Evolutionary conservation across 2,888 invertebrate species (phyloP).

Genomic region (Yponomeuta cagnagella): DNA sequence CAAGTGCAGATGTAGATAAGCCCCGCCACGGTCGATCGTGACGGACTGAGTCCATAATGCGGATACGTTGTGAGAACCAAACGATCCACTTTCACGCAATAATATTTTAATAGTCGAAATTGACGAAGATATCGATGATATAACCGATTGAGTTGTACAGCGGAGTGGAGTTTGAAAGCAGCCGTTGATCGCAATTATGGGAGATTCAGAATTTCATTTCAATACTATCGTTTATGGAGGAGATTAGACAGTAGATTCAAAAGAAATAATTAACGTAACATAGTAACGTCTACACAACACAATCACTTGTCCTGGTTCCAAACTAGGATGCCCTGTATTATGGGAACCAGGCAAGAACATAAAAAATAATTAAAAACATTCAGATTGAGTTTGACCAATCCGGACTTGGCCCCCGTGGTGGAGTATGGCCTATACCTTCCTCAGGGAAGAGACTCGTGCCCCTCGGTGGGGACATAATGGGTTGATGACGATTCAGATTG

Average conservation of each 20-base stretch:
- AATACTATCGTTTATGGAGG: not conserved
- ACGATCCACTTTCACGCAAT: constrained; percentile 13
- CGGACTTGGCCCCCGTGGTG: too few species aligned
- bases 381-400: too few species aligned
- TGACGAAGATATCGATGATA: constrained; percentile 44
- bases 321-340: too few species aligned
- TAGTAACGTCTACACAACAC: too few species aligned
- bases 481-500: too few species aligned
- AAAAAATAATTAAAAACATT: too few species aligned
- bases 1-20: constrained; percentile 22
- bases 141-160: constrained; percentile 37
- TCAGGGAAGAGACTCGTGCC: too few species aligned
- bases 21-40: constrained; percentile 24
- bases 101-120: constrained; percentile 24
- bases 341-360: too few species aligned
- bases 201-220: not conserved
- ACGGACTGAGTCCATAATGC: constrained; percentile 12
- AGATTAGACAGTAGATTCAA: not conserved
- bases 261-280: too few species aligned
- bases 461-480: too few species aligned
- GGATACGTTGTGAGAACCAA: constrained; percentile 15
- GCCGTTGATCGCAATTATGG: not conserved
- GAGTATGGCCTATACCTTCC: too few species aligned
- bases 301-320: too few species aligned
- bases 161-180: not conserved